Evolutionary conservation across 2,888 invertebrate genomes (phyloP).

Genomic region (Asteroscopus sphinx): DNA sequence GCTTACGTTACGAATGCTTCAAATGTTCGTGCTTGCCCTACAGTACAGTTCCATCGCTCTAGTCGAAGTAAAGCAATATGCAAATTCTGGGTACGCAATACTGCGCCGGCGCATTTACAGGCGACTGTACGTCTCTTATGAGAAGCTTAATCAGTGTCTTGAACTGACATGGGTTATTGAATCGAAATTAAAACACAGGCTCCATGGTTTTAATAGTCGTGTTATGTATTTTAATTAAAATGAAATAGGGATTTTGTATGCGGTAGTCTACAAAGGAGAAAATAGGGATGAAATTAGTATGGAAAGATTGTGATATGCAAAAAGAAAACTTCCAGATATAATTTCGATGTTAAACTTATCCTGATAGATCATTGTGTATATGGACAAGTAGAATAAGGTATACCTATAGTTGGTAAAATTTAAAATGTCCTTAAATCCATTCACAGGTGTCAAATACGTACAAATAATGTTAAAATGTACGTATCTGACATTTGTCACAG

Average conservation of each 20-base stretch:
- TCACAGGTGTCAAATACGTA: no score
- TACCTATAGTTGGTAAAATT: no score
- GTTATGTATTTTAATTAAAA: slow-evolving; percentile 64
- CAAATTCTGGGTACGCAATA: slow-evolving; percentile 44
- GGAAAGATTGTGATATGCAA: not conserved
- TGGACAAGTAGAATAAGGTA: no score
- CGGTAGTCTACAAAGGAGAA: slow-evolving; percentile 25
- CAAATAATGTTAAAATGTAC: no score
- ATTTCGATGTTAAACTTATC: no score
- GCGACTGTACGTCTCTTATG: slow-evolving; percentile 75
- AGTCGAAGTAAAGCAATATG: slow-evolving; percentile 19
- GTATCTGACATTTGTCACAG: no score
- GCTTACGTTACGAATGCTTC: no score
- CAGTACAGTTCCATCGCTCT: no score
- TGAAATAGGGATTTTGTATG: slow-evolving; percentile 47
- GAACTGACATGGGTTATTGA: slow-evolving; percentile 85
- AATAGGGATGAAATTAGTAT: slow-evolving; percentile 13
- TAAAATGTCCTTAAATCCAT: no score
- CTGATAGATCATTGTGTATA: no score
- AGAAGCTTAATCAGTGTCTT: slow-evolving; percentile 83
- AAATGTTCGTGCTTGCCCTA: no score
- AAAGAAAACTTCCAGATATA: slow-evolving; percentile 10
- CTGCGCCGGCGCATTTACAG: slow-evolving; percentile 60
- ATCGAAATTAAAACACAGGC: slow-evolving; percentile 83
- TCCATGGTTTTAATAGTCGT: slow-evolving; percentile 63